A percentile compares a stretch with the other conserved stretches of the same genome.
phyloP scores from a whole-genome alignment of 2,797 vertebrate species.

The Gila robusta region DNA sequence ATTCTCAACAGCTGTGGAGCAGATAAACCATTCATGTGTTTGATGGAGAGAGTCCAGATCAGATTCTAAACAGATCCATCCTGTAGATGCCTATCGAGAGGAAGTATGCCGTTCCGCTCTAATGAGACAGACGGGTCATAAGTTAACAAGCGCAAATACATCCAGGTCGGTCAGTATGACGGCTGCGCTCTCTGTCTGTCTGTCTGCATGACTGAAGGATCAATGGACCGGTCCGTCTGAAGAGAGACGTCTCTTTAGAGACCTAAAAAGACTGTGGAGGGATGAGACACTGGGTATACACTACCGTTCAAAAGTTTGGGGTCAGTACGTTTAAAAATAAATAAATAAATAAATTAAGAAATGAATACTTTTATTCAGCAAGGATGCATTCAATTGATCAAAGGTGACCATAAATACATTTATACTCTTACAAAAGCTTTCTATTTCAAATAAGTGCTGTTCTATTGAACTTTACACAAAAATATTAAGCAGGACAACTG shows the following conservation, averaged over 20 bases:
- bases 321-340: not conserved
- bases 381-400: not conserved
- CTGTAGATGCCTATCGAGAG: constrained; percentile 68
- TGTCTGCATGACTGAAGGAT: not conserved
- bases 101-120: constrained; percentile 68
- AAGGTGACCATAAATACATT: not conserved
- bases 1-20: constrained; percentile 36
- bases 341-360: too few species aligned
- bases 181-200: constrained; percentile 19
- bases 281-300: not conserved
- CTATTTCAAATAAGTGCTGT: not conserved
- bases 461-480: not conserved
- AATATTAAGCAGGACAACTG: not conserved
- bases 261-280: not conserved
- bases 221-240: not conserved
- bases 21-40: constrained; percentile 50
- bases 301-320: not conserved
- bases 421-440: not conserved
- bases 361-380: not conserved
- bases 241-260: not conserved
- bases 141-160: constrained; percentile 48
- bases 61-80: constrained; percentile 65
- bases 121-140: constrained; percentile 63
- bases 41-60: constrained; percentile 62
- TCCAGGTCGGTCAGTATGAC: constrained; percentile 25